A percentile compares a stretch with the other conserved stretches of the same genome.
Evolutionary conservation across 2,113 vertebrate genomes (phyloP).

Genomic region (Pseudopipra pipra): DNA sequence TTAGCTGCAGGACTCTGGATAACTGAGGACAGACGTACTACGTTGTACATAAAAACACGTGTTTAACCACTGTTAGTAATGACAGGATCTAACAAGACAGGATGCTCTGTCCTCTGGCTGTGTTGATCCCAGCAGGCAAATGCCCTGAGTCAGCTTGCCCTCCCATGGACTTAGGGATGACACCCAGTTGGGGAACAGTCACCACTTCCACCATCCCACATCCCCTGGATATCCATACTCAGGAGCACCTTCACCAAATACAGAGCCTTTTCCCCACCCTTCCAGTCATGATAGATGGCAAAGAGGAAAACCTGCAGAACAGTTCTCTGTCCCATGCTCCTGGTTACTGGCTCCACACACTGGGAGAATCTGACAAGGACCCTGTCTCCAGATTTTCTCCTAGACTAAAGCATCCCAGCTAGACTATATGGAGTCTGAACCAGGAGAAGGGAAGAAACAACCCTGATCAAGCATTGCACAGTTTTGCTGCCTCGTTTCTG

Average conservation of each 20-base stretch:
- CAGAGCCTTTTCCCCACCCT: neutral
- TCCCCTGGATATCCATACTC: neutral
- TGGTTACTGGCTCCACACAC: neutral
- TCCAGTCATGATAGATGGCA: neutral
- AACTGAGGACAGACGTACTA: neutral
- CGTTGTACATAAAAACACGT: neutral
- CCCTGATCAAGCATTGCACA: neutral
- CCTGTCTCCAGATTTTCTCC: neutral
- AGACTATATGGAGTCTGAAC: neutral
- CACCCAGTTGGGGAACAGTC: neutral
- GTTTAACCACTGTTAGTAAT: neutral
- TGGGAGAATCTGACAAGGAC: neutral
- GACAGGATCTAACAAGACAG: conserved; percentile 7
- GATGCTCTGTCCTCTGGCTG: neutral
- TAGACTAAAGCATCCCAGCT: neutral
- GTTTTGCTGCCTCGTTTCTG: neutral
- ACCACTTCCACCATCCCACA: neutral
- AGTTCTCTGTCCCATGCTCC: neutral
- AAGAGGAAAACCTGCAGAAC: neutral
- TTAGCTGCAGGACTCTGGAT: neutral
- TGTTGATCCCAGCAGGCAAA: neutral
- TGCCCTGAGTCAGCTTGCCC: neutral
- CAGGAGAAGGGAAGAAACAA: neutral
- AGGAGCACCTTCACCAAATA: neutral
- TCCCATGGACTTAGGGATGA: neutral